A percentile compares a stretch with the other conserved stretches of the same genome.
phyloP scores from a whole-genome alignment of 2,113 vertebrate species.

The Myanophis thanlyinensis region DNA sequence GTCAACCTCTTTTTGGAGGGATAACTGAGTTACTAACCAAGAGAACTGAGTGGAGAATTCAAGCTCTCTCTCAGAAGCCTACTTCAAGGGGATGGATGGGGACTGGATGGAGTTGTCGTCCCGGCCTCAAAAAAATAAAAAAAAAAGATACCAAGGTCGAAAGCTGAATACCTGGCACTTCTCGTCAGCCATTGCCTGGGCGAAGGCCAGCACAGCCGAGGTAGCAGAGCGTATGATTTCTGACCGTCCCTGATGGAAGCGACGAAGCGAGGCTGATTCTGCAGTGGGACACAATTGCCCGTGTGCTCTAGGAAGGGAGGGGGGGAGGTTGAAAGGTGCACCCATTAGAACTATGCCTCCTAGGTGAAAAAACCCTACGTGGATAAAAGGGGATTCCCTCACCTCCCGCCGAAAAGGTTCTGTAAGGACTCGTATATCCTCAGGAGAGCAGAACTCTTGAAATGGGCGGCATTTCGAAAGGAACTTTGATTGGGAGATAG shows the following conservation, averaged over 20 bases:
- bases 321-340: background rate
- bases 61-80: too few relatives aligned
- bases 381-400: background rate
- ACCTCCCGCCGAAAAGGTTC: too few relatives aligned
- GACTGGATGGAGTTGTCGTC: background rate
- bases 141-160: background rate
- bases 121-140: background rate
- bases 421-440: too few relatives aligned
- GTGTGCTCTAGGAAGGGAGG: background rate
- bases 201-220: slow-evolving; percentile 71
- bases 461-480: too few relatives aligned
- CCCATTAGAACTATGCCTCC: background rate
- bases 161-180: slow-evolving; percentile 61
- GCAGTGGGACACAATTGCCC: slow-evolving; percentile 52
- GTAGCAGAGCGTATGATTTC: slow-evolving; percentile 81
- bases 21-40: too few relatives aligned
- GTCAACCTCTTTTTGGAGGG: too few relatives aligned
- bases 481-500: too few relatives aligned
- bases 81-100: background rate
- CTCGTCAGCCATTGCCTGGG: slow-evolving; percentile 67
- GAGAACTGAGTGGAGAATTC: too few relatives aligned
- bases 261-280: slow-evolving; percentile 77
- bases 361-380: background rate
- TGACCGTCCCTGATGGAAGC: slow-evolving; percentile 76
- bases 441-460: too few relatives aligned